phyloP scores from a whole-genome alignment of 2,888 invertebrate genomes.

The Xylophagus ater region DNA sequence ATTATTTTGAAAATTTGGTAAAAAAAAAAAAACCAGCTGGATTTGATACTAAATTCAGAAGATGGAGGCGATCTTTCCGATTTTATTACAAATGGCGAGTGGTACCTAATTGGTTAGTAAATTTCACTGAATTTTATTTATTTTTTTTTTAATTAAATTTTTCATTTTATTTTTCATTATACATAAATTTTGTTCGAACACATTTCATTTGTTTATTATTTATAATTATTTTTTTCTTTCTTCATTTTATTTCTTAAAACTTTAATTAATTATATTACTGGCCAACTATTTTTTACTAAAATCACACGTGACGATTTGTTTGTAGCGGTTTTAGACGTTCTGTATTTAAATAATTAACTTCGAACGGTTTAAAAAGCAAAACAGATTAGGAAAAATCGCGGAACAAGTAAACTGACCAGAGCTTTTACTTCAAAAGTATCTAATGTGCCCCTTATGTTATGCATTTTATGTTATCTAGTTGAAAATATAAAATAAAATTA shows the following conservation, averaged over 20 bases:
- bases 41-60: slow-evolving; percentile 89
- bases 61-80: slow-evolving; percentile 90
- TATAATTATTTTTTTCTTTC: background rate
- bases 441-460: too few species aligned
- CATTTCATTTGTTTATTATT: background rate
- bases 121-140: background rate
- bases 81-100: slow-evolving; percentile 98
- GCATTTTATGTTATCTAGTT: too few species aligned
- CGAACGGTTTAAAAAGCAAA: too few species aligned
- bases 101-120: slow-evolving; percentile 92
- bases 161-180: background rate
- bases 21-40: slow-evolving; percentile 53
- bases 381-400: too few species aligned
- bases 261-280: too few species aligned
- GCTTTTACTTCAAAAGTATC: too few species aligned
- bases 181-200: background rate
- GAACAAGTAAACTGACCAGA: too few species aligned
- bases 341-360: too few species aligned
- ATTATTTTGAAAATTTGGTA: slow-evolving; percentile 1
- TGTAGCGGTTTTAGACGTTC: too few species aligned
- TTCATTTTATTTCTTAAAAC: background rate
- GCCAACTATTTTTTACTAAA: too few species aligned
- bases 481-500: too few species aligned
- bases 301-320: too few species aligned
- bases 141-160: background rate